phyloP scores from a whole-genome alignment of 2,888 invertebrate genomes.

The Cataglyphis albicans region DNA sequence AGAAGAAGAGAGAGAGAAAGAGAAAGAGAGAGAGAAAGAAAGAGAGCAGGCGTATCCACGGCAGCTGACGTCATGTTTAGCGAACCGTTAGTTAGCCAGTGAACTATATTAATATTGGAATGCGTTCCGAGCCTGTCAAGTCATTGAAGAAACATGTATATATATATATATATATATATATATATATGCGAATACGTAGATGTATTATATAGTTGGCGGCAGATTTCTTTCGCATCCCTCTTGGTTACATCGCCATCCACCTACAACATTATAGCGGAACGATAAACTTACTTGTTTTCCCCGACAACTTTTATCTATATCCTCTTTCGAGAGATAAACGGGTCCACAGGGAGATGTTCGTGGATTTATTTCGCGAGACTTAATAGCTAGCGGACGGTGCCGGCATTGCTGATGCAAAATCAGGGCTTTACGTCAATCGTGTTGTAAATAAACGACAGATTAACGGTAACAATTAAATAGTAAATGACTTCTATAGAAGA shows the following conservation, averaged over 20 bases:
- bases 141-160: constrained; percentile 28
- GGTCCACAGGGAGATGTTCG: constrained; percentile 7
- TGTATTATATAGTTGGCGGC: constrained; percentile 14
- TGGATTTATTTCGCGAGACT: constrained; percentile 32
- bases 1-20: neutral
- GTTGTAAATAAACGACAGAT: neutral
- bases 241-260: constrained; percentile 28
- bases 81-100: constrained; percentile 66
- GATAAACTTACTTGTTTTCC: constrained; percentile 49
- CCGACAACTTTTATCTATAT: constrained; percentile 49
- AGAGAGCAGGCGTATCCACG: constrained; percentile 46
- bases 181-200: constrained; percentile 59
- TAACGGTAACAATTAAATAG: neutral
- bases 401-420: neutral
- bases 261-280: constrained; percentile 21
- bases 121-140: constrained; percentile 58
- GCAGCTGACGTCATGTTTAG: constrained; percentile 58
- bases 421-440: neutral
- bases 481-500: neutral
- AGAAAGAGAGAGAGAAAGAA: constrained; percentile 13
- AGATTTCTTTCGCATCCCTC: constrained; percentile 37
- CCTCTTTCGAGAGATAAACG: constrained; percentile 24
- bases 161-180: constrained; percentile 58
- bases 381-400: constrained; percentile 18
- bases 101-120: constrained; percentile 68